phyloP scores from a whole-genome alignment of 1,140 invertebrate genomes.

The Drosophila bocqueti region DNA sequence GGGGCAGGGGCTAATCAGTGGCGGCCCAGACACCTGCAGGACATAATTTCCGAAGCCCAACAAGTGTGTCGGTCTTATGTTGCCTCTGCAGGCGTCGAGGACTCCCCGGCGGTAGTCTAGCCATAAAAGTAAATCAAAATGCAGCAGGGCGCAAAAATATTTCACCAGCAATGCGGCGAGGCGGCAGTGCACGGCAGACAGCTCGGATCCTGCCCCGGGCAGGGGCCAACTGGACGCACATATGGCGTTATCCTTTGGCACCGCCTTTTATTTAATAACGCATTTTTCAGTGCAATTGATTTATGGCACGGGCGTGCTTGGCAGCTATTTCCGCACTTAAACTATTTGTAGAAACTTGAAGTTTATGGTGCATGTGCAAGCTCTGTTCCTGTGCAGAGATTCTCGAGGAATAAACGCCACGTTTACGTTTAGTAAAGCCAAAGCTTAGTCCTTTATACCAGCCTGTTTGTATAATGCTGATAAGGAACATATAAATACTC shows the following conservation, averaged over 20 bases:
- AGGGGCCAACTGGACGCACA: constrained; percentile 44
- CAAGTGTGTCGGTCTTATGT: constrained; percentile 57
- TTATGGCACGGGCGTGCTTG: constrained; percentile 66
- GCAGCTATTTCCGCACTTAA: constrained; percentile 45
- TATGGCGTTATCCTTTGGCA: constrained; percentile 26
- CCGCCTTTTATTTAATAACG: constrained; percentile 74
- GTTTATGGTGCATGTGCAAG: constrained; percentile 1
- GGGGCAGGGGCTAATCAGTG: constrained; percentile 69
- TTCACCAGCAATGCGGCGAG: constrained; percentile 25
- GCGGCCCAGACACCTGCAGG: constrained; percentile 76
- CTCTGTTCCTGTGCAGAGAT: neutral
- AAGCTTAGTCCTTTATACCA: too few species aligned
- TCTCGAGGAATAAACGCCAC: neutral
- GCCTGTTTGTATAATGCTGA: too few species aligned
- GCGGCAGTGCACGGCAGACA: constrained; percentile 31
- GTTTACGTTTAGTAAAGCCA: neutral
- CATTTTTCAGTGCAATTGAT: constrained; percentile 80
- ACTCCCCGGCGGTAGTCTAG: constrained; percentile 54
- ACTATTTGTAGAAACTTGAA: neutral
- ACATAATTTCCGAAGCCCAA: constrained; percentile 71
- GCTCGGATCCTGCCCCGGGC: constrained; percentile 11
- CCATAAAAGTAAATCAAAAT: constrained; percentile 83
- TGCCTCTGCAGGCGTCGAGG: constrained; percentile 21
- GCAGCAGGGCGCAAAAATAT: constrained; percentile 66
- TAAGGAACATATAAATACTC: too few species aligned